Percentiles rank a stretch among this genome's conserved stretches.
These are phyloP conservation scores for Cotesia congregata DNA, from an alignment of 2,888 invertebrate species.

Conservation along the genomic window DNA sequence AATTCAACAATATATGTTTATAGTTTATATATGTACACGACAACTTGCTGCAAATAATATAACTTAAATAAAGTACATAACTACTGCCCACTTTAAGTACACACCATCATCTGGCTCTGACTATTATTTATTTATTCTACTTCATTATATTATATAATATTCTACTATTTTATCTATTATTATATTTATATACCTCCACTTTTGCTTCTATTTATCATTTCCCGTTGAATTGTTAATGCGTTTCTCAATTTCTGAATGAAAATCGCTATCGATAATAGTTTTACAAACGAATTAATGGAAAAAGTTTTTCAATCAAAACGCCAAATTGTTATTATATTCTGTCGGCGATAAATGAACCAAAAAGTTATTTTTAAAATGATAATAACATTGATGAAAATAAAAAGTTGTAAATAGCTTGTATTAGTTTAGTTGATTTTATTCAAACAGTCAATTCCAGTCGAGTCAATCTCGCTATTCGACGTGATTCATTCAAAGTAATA, in stretches of 20 bases:
- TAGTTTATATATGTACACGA: conserved; percentile 22
- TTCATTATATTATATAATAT: background rate
- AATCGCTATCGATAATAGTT: no score
- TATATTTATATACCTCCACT: no score
- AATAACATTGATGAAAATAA: no score
- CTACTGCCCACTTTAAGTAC: background rate
- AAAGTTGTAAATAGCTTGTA: no score
- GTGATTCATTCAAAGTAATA: background rate
- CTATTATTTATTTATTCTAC: background rate
- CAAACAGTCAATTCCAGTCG: background rate
- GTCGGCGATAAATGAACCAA: background rate
- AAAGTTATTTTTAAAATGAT: no score
- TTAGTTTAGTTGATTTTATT: background rate
- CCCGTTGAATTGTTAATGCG: no score
- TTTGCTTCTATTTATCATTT: no score
- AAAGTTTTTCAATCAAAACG: background rate
- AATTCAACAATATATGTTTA: conserved; percentile 10
- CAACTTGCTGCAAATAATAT: conserved; percentile 22
- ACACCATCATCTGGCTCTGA: background rate
- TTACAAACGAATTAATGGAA: background rate
- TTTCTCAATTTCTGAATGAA: no score
- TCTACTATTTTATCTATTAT: background rate
- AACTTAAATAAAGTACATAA: background rate
- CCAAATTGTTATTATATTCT: background rate
- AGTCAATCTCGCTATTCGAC: background rate